Evolutionary conservation across 2,888 invertebrate species (phyloP), one percentile per base, ranked within the genome.

Genomic region (Fragum fragum): DNA sequence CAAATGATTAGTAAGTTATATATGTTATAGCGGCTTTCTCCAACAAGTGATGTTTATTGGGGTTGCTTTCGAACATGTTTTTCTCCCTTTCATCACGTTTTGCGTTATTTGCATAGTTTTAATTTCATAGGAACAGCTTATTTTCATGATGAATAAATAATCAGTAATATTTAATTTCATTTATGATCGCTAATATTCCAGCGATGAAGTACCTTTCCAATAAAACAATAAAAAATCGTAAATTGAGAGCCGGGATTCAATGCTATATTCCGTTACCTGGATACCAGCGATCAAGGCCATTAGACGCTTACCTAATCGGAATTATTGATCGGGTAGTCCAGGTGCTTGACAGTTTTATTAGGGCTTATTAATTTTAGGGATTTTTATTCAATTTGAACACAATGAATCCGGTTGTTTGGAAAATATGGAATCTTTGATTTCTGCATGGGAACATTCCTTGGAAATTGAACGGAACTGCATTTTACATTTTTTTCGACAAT

Each of bases 281-380:
- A 77, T 76, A 83, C 83, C 36, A 71, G 55, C 79, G 79, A 83
- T 83, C 76, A 61, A 39, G 57, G 76, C 79, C 83, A 79, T 59
- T 63, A 73, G 77, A 77, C 79, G 76, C 74, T 69, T 59, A 68
- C 79, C 79, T 79, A 83, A 79, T 79, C 76, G 76, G 75, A 76
- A 79, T 75, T 79, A 79, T 79, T 76, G 79, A 79, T 79, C 69
- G 21, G 55, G 69, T 75, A 71, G 57, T 47, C 76, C 83, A 83
- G 83, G 83, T 83, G 83, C 83, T 76, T 83, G 83, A 76, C 83
- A 83, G 83, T 66, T 83, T 80, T 83, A 83, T 83, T 76, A 73
- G 57, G 79, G 68, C 76, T 76, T 83, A 83, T 83, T 83, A 83
- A 83, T 83, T 83, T 77, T 36, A 66, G 66, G 23, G 42, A 66